Percentiles rank a stretch among this genome's conserved stretches.
Evolutionary conservation across 2,797 vertebrate species (phyloP).

Genomic region (Pangasius larnaudii): DNA sequence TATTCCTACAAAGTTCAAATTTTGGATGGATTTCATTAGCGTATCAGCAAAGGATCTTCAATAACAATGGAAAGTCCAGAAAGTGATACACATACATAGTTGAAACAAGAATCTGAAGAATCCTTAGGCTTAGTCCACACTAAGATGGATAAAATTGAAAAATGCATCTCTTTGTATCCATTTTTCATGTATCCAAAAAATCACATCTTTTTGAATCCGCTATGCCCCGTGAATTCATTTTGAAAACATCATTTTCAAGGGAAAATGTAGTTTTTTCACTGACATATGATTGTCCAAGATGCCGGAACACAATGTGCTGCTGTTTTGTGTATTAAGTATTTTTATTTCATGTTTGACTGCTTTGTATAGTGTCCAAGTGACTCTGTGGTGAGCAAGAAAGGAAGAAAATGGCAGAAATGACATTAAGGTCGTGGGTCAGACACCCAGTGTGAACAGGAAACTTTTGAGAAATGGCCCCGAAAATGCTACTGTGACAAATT

Average conservation of each 20-base stretch:
- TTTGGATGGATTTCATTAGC: background rate
- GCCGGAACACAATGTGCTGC: background rate
- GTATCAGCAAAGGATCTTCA: background rate
- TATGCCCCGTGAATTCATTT: background rate
- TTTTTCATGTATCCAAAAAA: background rate
- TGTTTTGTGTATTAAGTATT: background rate
- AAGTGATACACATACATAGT: background rate
- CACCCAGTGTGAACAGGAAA: background rate
- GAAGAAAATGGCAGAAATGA: background rate
- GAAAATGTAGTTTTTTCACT: background rate
- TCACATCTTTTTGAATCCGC: background rate
- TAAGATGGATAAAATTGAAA: background rate
- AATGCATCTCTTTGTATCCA: background rate
- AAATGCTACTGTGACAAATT: background rate
- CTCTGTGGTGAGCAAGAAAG: background rate
- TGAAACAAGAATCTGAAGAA: conserved; percentile 3
- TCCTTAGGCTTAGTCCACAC: background rate
- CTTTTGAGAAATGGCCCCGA: background rate
- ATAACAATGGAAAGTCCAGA: background rate
- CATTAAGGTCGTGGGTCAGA: background rate
- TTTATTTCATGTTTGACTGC: background rate
- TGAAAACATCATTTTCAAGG: background rate
- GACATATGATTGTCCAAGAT: background rate
- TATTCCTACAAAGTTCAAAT: background rate
- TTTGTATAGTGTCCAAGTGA: background rate